Percentiles rank a stretch among this genome's conserved stretches.
These are phyloP conservation scores for Halcyon senegalensis DNA, from an alignment of 2,113 vertebrate genomes.

Conservation along the genomic window DNA sequence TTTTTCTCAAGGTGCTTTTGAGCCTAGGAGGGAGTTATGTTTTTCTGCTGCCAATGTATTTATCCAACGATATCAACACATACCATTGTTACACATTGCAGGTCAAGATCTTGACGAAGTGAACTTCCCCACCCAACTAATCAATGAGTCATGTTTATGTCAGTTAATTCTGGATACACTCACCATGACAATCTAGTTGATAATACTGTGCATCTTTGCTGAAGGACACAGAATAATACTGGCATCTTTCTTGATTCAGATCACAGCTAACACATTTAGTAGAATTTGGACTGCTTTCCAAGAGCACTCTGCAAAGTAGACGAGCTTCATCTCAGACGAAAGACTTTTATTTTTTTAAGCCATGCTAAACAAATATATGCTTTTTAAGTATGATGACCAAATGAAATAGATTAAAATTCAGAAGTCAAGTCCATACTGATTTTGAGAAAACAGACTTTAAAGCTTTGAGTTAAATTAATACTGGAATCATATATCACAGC, in stretches of 20 bases:
- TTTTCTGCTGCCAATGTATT: conserved; percentile 5
- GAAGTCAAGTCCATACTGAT: background rate
- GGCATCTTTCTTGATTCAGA: conserved; percentile 83
- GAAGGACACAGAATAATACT: conserved; percentile 90
- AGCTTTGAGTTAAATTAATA: background rate
- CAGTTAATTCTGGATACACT: conserved; percentile 62
- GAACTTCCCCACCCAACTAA: conserved; percentile 7
- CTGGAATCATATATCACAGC: background rate
- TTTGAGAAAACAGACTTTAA: background rate
- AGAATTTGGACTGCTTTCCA: conserved; percentile 66
- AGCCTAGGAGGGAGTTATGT: background rate
- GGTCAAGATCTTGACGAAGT: background rate
- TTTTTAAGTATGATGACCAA: background rate
- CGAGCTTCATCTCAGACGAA: conserved; percentile 12
- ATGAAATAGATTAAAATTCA: background rate
- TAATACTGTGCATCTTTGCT: conserved; percentile 87
- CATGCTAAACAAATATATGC: background rate
- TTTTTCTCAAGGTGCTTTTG: conserved; percentile 6
- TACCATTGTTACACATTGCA: background rate
- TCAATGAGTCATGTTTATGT: background rate
- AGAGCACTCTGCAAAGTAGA: conserved; percentile 77
- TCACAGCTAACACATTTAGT: conserved; percentile 87
- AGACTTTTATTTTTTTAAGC: background rate
- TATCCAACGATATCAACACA: background rate
- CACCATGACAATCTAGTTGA: conserved; percentile 90